Evolutionary conservation across 2,113 vertebrate genomes (phyloP).

Genomic region (Odobenus rosmarus): DNA sequence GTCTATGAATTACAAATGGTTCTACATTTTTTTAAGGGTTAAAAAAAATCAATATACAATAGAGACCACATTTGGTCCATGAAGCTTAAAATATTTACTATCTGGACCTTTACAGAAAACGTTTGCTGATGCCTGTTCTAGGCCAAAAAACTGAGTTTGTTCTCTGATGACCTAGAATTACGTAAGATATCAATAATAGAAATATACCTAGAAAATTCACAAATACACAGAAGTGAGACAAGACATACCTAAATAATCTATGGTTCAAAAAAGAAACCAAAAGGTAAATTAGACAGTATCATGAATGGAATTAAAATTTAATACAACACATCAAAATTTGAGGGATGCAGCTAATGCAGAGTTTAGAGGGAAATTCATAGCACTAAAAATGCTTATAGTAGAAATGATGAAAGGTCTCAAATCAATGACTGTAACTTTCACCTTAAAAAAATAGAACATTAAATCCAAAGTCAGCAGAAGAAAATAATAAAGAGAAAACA

Average conservation of each 20-base stretch:
- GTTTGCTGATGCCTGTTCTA: not conserved
- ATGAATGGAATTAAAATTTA: not conserved
- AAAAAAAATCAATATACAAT: not conserved
- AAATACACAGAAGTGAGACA: not conserved
- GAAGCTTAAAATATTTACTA: constrained; percentile 15
- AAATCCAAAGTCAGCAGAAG: constrained; percentile 23
- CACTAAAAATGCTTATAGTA: not conserved
- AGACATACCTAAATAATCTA: not conserved
- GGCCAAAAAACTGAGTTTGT: not conserved
- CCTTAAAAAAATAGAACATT: not conserved
- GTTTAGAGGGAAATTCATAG: constrained; percentile 12
- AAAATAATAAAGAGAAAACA: not conserved
- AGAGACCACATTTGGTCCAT: not conserved
- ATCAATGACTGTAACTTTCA: not conserved
- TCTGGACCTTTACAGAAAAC: not conserved
- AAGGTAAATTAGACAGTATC: not conserved
- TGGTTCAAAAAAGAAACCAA: not conserved
- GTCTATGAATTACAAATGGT: not conserved
- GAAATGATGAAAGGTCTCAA: not conserved
- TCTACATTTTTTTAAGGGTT: constrained; percentile 9
- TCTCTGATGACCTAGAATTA: not conserved
- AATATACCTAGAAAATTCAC: not conserved
- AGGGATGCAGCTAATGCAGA: not conserved
- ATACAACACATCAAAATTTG: not conserved
- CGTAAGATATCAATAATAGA: constrained; percentile 14